Base-by-base conservation (phyloP, 2,113 vertebrate genomes). In the Picathartes gymnocephalus region DNA sequence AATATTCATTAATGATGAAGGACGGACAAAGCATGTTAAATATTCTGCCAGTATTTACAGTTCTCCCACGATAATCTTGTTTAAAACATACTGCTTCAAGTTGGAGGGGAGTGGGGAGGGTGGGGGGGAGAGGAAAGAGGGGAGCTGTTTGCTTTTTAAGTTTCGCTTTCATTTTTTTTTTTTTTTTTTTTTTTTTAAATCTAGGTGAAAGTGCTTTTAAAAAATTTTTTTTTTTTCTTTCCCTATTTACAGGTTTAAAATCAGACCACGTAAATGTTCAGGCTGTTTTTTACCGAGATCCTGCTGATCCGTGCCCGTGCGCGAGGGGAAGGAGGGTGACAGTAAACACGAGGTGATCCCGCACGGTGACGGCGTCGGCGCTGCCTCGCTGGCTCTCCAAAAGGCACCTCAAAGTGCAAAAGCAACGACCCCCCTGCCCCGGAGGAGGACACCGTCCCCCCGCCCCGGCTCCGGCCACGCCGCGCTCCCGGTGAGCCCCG, bases 131-230 rank as follows among this genome's bases (percentile, higher is more conserved):
- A 45, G 44, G 78, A 37, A 80, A 61, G 37, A 47, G 33, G 82
- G 92, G 82, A 73, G 39, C 33, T 81, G 57, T 47, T 72, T 85
- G 37, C 27, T 86, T 81, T 80, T 60, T 97, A 97, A 98, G 56
- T 86, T 95, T 83, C 1, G 61, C 92, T 97, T 97, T 97, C 97
- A 95, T 97, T 97, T n/a, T 71, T 61, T 62, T 39, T 39, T 39
- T 39, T 39, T 39, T 37, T 22, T 39, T 30, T 50, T 22, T 70
- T 70, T 37, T 97, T 97, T 98, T 98, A 99, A 99, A 99, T 99
- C 98, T 99, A 98, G 99, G 99, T 99, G 99, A 99, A 99, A 99
- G 99, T 99, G 99, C 99, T 99, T 99, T 98, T 98, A 98, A 99
- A 99, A 99, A 95, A 99, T 99, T 98, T 39, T 98, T 99, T 98